A percentile compares a stretch with the other conserved stretches of the same genome.
Evolutionary conservation across 2,113 vertebrate genomes (phyloP).

Genomic region (Halichoeres trimaculatus): DNA sequence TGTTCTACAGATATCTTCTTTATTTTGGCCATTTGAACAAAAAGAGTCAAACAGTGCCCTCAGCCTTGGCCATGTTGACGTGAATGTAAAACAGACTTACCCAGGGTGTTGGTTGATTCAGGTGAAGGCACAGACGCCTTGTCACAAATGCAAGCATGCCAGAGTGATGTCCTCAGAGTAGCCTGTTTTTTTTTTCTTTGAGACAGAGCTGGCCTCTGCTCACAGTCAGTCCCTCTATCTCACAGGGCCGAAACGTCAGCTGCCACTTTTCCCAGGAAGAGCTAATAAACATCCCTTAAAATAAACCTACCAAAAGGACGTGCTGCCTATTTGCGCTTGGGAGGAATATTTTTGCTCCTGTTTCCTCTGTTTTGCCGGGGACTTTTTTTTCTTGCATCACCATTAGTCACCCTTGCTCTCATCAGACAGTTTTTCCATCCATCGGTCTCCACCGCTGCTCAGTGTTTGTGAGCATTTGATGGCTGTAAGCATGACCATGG

Average conservation of each 20-base stretch:
- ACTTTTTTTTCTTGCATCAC: constrained; percentile 44
- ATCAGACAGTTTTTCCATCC: constrained; percentile 46
- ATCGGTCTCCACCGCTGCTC: constrained; percentile 30
- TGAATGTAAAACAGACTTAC: constrained; percentile 51
- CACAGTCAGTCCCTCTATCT: constrained; percentile 46
- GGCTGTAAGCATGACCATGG: constrained; percentile 92
- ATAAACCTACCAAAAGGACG: constrained; percentile 49
- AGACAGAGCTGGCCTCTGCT: constrained; percentile 78
- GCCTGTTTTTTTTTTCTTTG: constrained; percentile 15
- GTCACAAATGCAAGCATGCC: constrained; percentile 35
- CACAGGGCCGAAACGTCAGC: constrained; percentile 59
- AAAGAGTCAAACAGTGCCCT: constrained; percentile 29
- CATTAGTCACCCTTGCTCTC: constrained; percentile 59
- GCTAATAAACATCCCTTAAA: constrained; percentile 58
- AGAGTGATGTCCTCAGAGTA: constrained; percentile 60
- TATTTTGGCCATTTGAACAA: constrained; percentile 13
- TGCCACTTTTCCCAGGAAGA: constrained; percentile 69
- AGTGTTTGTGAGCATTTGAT: constrained; percentile 69
- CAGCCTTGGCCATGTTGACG: constrained; percentile 67
- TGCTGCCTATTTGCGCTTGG: constrained; percentile 19
- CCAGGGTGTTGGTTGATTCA: constrained; percentile 31
- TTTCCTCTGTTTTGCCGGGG: constrained; percentile 31
- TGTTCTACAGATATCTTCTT: constrained; percentile 19
- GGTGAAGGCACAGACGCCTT: constrained; percentile 22
- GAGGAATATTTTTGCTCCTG: constrained; percentile 41